Base-by-base conservation (phyloP, 2,797 vertebrate species). In the Taeniopygia guttata region DNA sequence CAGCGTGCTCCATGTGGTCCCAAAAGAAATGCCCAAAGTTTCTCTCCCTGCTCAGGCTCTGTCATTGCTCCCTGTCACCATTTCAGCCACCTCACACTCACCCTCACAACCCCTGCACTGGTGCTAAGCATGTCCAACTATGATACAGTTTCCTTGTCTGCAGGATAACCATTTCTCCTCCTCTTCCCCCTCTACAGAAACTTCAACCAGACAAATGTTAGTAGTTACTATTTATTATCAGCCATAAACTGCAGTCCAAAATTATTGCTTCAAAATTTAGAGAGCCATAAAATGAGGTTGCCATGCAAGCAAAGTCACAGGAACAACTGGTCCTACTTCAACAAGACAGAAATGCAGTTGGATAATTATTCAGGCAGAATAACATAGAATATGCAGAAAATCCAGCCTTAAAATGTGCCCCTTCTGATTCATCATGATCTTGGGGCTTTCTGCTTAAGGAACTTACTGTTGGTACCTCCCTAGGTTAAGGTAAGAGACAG, bases 81-180 rank as follows among this genome's bases (percentile, higher is more conserved):
- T 4, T 32, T 23, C 80, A 34, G 5, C 11, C 49, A 5, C 49
- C 21, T 21, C 48, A 6, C 1, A 6, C 54, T 38, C 13, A 32
- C 48, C 55, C 70, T 19, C 56, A 9, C 34, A 12, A 1, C 22
- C 64, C 46, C 58, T 38, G 5, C 9, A 1, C 34, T 13, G 32
- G 9, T 36, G 55, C 67, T 8, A 9, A 45, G 23, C 60, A 42
- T 45, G 30, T 2, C 40, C 17, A 81, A 11, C 29, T 29, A 21
- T 0, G 0, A 34, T 0, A 26, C 9, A 22, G 19, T 10, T 32
- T 16, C 3, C 1, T 26, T 42, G 11, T 7, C 15, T 3, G 36
- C 13, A 8, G 1, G 6, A 62, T 4, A 45, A 32, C 15, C 1
- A 25, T 22, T 18, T 32, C 34, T 77, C 43, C n/a, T 62, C 38